Percentiles rank a stretch among this genome's conserved stretches.
Conservation (phyloP, 2,888 invertebrate species). For the Cheilosia impressa region DNA sequence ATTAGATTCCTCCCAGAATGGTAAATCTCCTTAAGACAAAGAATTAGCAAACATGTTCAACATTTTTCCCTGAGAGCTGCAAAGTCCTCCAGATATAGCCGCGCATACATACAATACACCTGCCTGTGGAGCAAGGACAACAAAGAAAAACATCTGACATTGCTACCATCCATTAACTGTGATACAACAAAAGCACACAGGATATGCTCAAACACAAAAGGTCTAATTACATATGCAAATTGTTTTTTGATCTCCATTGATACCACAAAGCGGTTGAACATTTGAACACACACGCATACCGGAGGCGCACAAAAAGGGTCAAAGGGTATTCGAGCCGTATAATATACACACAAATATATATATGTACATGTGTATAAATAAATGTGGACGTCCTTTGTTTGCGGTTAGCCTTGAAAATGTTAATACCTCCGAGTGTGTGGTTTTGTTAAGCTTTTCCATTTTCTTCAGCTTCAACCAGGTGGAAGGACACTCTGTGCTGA, state of each 20-base stretch:
- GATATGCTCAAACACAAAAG: conserved; percentile 52
- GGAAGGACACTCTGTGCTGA: conserved; percentile 45
- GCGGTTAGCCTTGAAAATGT: conserved; percentile 72
- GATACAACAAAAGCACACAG: conserved; percentile 26
- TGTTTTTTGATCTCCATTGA: conserved; percentile 77
- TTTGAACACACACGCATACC: conserved; percentile 44
- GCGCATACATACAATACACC: conserved; percentile 28
- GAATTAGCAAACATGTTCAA: conserved; percentile 67
- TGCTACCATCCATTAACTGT: conserved; percentile 45
- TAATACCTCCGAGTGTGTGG: conserved; percentile 43
- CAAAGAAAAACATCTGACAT: conserved; percentile 12
- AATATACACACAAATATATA: conserved; percentile 11
- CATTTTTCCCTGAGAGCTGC: conserved; percentile 49
- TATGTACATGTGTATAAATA: no score
- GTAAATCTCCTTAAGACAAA: conserved; percentile 63
- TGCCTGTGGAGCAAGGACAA: conserved; percentile 18
- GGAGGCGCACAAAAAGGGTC: conserved; percentile 54
- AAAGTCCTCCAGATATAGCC: conserved; percentile 49
- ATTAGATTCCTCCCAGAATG: conserved; percentile 44
- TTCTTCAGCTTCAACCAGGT: conserved; percentile 44
- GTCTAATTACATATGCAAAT: conserved; percentile 77
- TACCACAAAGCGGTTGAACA: conserved; percentile 75
- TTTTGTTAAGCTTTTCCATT: conserved; percentile 22
- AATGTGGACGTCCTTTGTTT: conserved; percentile 48
- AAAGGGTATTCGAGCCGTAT: conserved; percentile 42